Conservation (phyloP, 2,888 invertebrate genomes). For the Cheilosia pagana region DNA sequence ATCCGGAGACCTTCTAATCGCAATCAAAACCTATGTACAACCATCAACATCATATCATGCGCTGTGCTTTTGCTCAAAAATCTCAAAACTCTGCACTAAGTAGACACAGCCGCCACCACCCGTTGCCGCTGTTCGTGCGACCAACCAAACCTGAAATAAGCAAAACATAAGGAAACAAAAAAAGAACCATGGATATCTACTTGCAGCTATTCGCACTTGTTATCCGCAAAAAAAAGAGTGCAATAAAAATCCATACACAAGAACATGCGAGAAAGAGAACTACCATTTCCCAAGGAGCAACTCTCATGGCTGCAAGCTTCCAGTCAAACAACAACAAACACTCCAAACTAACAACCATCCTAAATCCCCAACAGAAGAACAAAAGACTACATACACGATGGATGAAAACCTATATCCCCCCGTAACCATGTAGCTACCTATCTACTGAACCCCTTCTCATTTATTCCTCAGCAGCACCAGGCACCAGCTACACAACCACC, state of each 20-base stretch:
- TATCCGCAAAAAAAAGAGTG: conserved; percentile 41
- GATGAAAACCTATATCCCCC: conserved; percentile 38
- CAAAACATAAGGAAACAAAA: conserved; percentile 51
- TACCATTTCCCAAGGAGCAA: conserved; percentile 51
- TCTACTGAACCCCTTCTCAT: conserved; percentile 15
- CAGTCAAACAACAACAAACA: conserved; percentile 63
- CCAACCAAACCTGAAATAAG: conserved; percentile 62
- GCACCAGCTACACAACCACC: conserved; percentile 38
- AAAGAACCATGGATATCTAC: conserved; percentile 50
- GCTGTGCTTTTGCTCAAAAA: conserved; percentile 63
- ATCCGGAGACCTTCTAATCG: conserved; percentile 63
- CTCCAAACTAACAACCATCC: conserved; percentile 53
- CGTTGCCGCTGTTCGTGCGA: conserved; percentile 29
- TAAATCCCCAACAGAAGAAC: conserved; percentile 45
- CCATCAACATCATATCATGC: conserved; percentile 60
- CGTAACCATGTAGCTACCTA: not conserved
- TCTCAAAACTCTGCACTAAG: conserved; percentile 57
- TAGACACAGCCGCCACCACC: conserved; percentile 48
- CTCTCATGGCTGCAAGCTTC: conserved; percentile 58
- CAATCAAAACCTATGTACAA: conserved; percentile 64
- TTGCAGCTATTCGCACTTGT: conserved; percentile 62
- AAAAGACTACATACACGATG: conserved; percentile 60
- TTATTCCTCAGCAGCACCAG: conserved; percentile 23
- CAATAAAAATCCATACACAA: conserved; percentile 17
- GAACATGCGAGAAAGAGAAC: conserved; percentile 62